Evolutionary conservation across 2,888 invertebrate genomes (phyloP), one percentile per base, ranked within the genome.

Genomic region (Drosophila robusta): DNA sequence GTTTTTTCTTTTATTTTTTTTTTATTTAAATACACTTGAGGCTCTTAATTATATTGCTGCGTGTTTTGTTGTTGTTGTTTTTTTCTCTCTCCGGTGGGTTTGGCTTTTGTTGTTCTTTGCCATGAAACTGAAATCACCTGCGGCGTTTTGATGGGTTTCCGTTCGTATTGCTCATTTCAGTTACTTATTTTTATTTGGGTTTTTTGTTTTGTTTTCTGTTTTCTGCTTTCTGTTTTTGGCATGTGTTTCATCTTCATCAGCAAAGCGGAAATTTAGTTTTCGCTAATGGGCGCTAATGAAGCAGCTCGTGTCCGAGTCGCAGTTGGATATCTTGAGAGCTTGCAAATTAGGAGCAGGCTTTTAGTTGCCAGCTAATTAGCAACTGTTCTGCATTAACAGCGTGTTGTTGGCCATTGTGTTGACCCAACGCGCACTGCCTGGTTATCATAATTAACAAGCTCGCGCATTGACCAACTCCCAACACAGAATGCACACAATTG

Each of bases 371-470:
- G 75, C 86, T 87, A 83, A 83, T 83, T 87, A 87, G 88, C 80
- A 60, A 65, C 52, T 77, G 66, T 44, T 70, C 56, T 60, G 79
- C 55, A 70, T 68, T 70, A 58, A 56, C 71, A 61, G 32, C 58
- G 56, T 41, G 57, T 39, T 41, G 57, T 39, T 75, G 67, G 42
- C 67, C 47, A 77, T 73, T 75, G 78, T 64, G 68, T 42, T 78
- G 45, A 52, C 34, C 68, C 39, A 32, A 44, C 52, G 11, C 51
- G 60, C 70, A 45, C 52, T 46, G 64, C 39, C 44, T 46, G 81
- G 87, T 79, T 83, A 87, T 83, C 86, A 83, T 85, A 83, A 83
- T 87, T 83, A 83, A 85, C 88, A 85, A 74, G 83, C 82, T 76
- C 65, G 80, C 62, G 47, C 82, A 67, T 52, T 64, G 75, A 57